Percentiles rank a stretch among this genome's conserved stretches.
Evolutionary conservation across 1,140 invertebrate species (phyloP).

Genomic region (Gyrodactylus salaris): DNA sequence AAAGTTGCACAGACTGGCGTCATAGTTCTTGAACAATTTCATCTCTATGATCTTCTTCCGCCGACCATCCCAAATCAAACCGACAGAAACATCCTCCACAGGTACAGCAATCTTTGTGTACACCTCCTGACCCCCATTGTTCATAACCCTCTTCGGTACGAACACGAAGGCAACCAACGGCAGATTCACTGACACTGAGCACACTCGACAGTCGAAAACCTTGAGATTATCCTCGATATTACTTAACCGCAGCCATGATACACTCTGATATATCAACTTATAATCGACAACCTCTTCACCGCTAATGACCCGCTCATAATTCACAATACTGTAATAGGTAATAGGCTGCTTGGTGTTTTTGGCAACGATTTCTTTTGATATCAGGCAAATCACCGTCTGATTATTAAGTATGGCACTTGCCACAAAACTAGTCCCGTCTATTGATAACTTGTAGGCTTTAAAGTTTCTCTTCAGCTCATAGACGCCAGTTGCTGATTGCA

Average conservation of each 20-base stretch:
- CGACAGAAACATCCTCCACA: neutral
- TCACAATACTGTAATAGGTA: neutral
- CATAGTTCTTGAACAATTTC: neutral
- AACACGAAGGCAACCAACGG: neutral
- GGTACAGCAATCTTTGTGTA: neutral
- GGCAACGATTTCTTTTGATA: neutral
- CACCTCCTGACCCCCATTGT: no score
- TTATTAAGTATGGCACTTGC: neutral
- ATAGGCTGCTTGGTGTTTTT: neutral
- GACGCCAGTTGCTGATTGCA: neutral
- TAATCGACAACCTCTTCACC: neutral
- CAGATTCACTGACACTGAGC: neutral
- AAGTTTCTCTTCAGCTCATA: neutral
- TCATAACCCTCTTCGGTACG: neutral
- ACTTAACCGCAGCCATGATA: neutral
- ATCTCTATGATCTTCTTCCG: neutral
- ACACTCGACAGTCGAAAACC: neutral
- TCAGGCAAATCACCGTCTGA: neutral
- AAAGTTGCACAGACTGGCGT: no score
- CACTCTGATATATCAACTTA: neutral
- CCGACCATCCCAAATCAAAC: neutral
- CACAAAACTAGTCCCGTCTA: neutral
- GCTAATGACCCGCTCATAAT: neutral
- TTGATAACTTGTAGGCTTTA: neutral
- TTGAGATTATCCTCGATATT: neutral